Conservation (phyloP, 2,888 invertebrate genomes). For the Dinocampus coccinellae region DNA sequence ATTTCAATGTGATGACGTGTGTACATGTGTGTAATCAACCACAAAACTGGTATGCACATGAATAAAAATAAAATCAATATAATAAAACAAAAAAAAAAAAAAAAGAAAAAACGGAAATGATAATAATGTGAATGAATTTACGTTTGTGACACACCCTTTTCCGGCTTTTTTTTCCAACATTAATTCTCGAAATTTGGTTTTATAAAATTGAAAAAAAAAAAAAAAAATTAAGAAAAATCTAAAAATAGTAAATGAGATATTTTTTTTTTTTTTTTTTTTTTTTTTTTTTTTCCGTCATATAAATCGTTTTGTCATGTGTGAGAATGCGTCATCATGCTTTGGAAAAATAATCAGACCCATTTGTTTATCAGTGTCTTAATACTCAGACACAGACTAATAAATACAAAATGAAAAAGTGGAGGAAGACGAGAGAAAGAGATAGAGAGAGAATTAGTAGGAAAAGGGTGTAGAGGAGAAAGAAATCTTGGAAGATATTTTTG, state of each 20-base stretch:
- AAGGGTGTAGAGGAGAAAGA: too few relatives aligned
- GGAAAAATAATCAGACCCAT: conserved; percentile 2
- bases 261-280: not conserved
- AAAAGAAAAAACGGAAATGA: conserved; percentile 29
- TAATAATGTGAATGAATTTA: conserved; percentile 12
- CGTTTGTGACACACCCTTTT: conserved; percentile 27
- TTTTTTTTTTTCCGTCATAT: not conserved
- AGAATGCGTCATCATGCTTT: too few relatives aligned
- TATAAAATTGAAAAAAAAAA: not conserved
- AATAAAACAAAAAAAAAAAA: too few relatives aligned
- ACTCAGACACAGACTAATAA: conserved; percentile 8
- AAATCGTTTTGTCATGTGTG: too few relatives aligned
- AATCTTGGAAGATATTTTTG: conserved; percentile 54
- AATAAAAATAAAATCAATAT: too few relatives aligned
- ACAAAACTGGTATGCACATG: not conserved
- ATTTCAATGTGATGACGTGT: not conserved
- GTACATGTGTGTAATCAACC: not conserved
- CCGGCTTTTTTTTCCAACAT: not conserved
- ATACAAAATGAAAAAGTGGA: not conserved
- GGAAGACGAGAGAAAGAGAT: not conserved
- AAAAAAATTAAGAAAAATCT: not conserved
- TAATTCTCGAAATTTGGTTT: not conserved
- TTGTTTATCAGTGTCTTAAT: conserved; percentile 40
- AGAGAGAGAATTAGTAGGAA: too few relatives aligned
- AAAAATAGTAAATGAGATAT: not conserved